Evolutionary conservation across 2,797 vertebrate genomes (phyloP), one percentile per base, ranked within the genome.

Genomic region (Lagocephalus sceleratus): DNA sequence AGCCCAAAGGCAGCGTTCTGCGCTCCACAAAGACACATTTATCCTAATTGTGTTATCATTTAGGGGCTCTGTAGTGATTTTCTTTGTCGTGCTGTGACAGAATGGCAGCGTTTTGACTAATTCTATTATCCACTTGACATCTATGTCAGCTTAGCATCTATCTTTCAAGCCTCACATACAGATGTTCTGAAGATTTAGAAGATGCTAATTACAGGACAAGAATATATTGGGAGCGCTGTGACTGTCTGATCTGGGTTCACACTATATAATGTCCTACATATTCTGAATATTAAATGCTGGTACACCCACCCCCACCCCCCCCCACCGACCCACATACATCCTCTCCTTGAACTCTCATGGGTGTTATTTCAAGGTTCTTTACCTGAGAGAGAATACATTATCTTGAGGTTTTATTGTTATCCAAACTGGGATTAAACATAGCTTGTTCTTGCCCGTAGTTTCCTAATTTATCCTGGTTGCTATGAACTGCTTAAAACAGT

Each of bases 341-440:
- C 55, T 73, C 71, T 60, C 75, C 73, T 81, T 81, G 60, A 82
- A 82, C 66, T 72, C 79, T 77, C 76, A 59, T 46, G 75, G 82
- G 86, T 71, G 63, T 71, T 66, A 71, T 50, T 68, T 65, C 68
- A 83, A 82, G 73, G 73, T 78, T 81, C n/a, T 22, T 43, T 54
- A 16, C 51, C 54, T 29, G 26, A 29, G 26, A 29, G 11, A 29
- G 26, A 29, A 29, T 29, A 29, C 5, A 29, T 29, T 29, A 9
- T 29, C 26, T 29, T 29, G 26, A 29, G 26, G 9, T 29, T 29
- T 29, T 29, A 29, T 29, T 9, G 26, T 11, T 29, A 29, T 29
- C 8, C 26, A 2, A 9, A 29, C 26, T 29, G 9, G 8, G 11
- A 29, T 29, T 9, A 29, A 3, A 29, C n/a, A n/a, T n/a, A n/a